Base-by-base conservation (phyloP, 2,113 vertebrate species). In the Salvator merianae region DNA sequence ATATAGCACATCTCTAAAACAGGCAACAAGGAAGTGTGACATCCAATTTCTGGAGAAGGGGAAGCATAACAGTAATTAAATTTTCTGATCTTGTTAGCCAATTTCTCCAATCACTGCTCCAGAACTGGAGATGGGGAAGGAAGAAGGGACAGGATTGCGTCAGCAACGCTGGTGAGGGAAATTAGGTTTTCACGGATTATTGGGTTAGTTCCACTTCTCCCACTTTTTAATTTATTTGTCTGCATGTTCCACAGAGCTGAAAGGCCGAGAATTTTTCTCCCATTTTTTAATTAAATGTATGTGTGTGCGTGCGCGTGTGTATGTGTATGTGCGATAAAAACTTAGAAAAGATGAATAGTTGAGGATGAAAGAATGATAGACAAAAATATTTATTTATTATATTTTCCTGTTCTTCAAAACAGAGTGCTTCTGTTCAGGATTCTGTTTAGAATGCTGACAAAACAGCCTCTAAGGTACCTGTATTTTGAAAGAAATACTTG, bases 1-100 rank as follows among this genome's bases (percentile, higher is more conserved):
- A 50, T 38, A 84, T 71, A 83, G 91, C 73, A 59, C 91, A 30
- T 90, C 90, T 90, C 84, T 70, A 88, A 92, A 93, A 78, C 83
- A 77, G 55, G 81, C 90, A 92, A 95, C 91, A 82, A 79, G 93
- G 90, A 95, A 96, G 92, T 94, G 95, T 96, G 96, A 96, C 95
- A 97, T 95, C 93, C 94, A 96, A 96, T 96, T 96, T 95, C 95
- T 95, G 93, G 95, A 95, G 95, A 96, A 94, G 90, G 93, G 95
- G 93, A 82, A 84, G 93, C 93, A 96, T 92, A 95, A 94, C 89
- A 4, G 95, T 97, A 97, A 97, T 97, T 97, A 96, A 96, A 97
- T 97, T 97, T 96, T 96, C 96, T 96, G 96, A 96, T 97, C 96
- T 96, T 96, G 96, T 97, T 97, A 97, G 93, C 94, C 96, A 96